A percentile compares a stretch with the other conserved stretches of the same genome.
phyloP scores from a whole-genome alignment of 2,797 vertebrate species.

The Ciconia nigra region DNA sequence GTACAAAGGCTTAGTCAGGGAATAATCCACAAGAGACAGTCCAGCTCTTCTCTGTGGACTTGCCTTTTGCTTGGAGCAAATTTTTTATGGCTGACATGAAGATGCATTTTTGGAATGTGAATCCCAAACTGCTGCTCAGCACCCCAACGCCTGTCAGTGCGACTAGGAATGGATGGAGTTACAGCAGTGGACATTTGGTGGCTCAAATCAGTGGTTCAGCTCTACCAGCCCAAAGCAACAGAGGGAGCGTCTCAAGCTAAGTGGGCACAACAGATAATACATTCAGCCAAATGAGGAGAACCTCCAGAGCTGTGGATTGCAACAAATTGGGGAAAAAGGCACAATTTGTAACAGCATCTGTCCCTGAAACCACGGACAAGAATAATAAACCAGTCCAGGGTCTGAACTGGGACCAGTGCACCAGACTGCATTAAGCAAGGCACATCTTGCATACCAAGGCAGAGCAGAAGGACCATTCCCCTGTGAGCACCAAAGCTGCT shows the following conservation, averaged over 20 bases:
- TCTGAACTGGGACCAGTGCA: neutral
- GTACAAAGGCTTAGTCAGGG: neutral
- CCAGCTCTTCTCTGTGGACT: neutral
- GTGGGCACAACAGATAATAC: neutral
- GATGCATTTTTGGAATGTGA: neutral
- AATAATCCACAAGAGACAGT: neutral
- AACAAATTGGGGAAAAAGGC: neutral
- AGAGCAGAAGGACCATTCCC: neutral
- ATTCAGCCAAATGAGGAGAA: neutral
- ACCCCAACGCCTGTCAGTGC: rapidly evolving
- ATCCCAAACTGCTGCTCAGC: neutral
- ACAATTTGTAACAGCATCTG: neutral
- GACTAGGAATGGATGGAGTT: neutral
- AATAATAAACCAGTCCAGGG: neutral
- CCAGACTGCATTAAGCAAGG: neutral
- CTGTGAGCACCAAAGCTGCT: neutral
- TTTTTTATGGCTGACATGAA: neutral
- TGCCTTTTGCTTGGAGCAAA: neutral
- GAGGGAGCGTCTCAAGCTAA: neutral
- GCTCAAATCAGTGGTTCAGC: neutral
- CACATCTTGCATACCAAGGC: neutral
- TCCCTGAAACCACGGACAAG: neutral
- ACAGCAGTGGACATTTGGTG: neutral
- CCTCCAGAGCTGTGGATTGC: neutral
- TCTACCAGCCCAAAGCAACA: neutral